Base-by-base conservation (phyloP, 2,888 invertebrate genomes). In the Lepidonotus clava region DNA sequence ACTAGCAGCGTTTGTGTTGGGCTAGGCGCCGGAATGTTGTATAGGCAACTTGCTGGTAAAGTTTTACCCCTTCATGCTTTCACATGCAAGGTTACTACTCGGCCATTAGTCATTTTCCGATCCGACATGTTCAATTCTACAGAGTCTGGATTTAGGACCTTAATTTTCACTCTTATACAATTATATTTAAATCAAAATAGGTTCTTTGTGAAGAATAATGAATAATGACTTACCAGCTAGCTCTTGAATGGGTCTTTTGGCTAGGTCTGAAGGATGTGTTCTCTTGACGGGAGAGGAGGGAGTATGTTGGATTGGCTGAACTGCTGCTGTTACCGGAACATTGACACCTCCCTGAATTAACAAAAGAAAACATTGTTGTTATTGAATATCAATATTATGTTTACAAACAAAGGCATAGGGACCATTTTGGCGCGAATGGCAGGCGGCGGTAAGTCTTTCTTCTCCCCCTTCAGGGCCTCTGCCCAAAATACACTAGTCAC, bases 241-340 rank as follows among this genome's bases (percentile, higher is more conserved):
- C 24, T 77, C 77, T 8, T 40, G 38, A 18, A 77, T 41, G 18
- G 77, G 77, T 40, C 77, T 18, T 24, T 24, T 77, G 38, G 77
- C 77, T 24, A 18, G 5, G 5, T 77, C 14, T 6, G 38, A 24
- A 11, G 77, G n/a, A 6, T 14, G n/a, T 11, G 14, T n/a, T 4
- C 24, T 14, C 28, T 24, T 41, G 4, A 41, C 8, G n/a, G 77
- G 40, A 4, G 77, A 24, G 14, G 77, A 41, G 18, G 77, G 40
- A 46, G 77, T 14, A 14, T 77, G 41, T 14, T 40, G 77, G 77
- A 24, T 34, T 32, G 5, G 67, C 28, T 34, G 34, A 5, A 1
- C 6, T 11, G 34, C 1, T 5, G 34, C 67, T 67, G 46, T 24
- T 21, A 40, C 77, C 6, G n/a, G 40, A 5, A 14, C 5, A 2